A percentile compares a stretch with the other conserved stretches of the same genome.
These are phyloP conservation scores for Mormyrops boulengeri DNA, from an alignment of 2,797 vertebrate genomes.

Conservation along the genomic window DNA sequence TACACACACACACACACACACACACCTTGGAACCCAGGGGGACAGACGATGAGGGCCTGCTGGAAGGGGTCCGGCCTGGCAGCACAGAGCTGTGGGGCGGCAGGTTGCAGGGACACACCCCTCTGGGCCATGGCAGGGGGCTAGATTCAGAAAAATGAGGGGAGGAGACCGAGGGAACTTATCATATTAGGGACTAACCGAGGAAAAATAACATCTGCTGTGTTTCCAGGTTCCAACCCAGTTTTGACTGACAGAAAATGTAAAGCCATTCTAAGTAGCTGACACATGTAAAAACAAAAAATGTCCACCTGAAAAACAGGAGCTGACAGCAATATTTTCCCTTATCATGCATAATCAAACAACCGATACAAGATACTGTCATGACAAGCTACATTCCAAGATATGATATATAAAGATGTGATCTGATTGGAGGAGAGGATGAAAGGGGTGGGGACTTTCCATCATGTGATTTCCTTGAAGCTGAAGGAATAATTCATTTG, in stretches of 20 bases:
- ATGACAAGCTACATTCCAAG: not conserved
- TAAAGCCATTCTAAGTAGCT: not conserved
- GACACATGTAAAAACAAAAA: not conserved
- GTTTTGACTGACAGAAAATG: not conserved
- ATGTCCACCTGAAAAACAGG: not conserved
- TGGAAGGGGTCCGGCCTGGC: slow-evolving; percentile 94
- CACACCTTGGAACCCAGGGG: slow-evolving; percentile 98
- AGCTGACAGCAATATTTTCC: not conserved
- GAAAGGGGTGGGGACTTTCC: not conserved
- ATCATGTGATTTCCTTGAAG: not conserved
- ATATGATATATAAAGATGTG: not conserved
- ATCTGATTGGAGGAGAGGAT: slow-evolving; percentile 3
- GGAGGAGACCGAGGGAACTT: slow-evolving; percentile 81
- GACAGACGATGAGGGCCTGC: slow-evolving; percentile 98
- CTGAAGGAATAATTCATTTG: not conserved
- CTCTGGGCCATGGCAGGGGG: slow-evolving; percentile 92
- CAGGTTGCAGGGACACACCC: slow-evolving; percentile 91
- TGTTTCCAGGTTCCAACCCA: not conserved
- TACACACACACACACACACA: slow-evolving; percentile 55
- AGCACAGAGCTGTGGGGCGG: slow-evolving; percentile 86
- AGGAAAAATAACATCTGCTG: slow-evolving; percentile 55
- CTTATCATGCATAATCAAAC: not conserved
- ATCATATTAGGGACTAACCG: slow-evolving; percentile 73
- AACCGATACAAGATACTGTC: not conserved
- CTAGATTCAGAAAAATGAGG: slow-evolving; percentile 92